phyloP scores from a whole-genome alignment of 2,113 vertebrate genomes.

The Lophotis ruficrista region DNA sequence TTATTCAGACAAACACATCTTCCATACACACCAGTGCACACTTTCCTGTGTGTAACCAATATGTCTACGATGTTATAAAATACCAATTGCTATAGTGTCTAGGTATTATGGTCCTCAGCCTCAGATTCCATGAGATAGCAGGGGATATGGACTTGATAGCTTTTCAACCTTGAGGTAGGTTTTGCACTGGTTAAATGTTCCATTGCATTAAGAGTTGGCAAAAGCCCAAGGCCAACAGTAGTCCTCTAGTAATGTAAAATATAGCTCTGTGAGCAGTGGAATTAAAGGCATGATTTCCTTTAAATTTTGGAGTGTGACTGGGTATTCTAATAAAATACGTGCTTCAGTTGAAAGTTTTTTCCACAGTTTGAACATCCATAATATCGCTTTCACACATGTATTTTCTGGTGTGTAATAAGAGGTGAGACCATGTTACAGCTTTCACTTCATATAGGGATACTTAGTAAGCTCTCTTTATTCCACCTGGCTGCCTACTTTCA shows the following conservation, averaged over 20 bases:
- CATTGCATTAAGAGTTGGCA: not conserved
- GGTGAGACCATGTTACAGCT: not conserved
- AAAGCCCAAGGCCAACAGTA: not conserved
- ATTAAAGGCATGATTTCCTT: not conserved
- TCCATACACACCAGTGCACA: not conserved
- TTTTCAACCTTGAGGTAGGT: not conserved
- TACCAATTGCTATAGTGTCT: not conserved
- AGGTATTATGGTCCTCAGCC: not conserved
- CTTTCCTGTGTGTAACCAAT: not conserved
- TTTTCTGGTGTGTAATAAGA: constrained; percentile 1
- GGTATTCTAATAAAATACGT: not conserved
- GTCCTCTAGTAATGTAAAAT: constrained; percentile 17
- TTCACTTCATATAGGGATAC: not conserved
- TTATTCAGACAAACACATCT: not conserved
- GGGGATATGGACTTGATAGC: not conserved
- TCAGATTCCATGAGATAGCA: not conserved
- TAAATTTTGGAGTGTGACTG: not conserved
- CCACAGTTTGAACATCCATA: not conserved
- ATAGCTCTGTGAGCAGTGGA: not conserved
- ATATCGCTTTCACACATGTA: not conserved
- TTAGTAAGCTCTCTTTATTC: not conserved
- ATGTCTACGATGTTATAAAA: not conserved
- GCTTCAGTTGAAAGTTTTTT: not conserved
- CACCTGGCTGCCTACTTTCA: not conserved
- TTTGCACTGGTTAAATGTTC: not conserved